These are phyloP conservation scores for Tetramorium parvispinum DNA, from an alignment of 1,140 invertebrate species.

Conservation along the genomic window DNA sequence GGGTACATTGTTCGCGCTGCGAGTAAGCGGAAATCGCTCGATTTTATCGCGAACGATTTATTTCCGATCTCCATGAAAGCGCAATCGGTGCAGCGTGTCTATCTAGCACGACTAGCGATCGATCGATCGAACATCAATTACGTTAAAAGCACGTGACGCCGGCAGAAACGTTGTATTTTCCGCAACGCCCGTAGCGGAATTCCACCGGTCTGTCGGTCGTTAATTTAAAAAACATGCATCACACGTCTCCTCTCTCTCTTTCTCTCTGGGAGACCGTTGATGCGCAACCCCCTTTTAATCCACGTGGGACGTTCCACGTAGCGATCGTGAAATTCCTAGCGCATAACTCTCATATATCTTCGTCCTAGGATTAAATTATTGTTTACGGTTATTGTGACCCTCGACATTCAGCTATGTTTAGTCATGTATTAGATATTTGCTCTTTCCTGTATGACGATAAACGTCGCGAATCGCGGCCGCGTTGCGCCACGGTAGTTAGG, in stretches of 20 bases:
- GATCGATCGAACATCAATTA: slow-evolving; percentile 52
- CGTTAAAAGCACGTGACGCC: slow-evolving; percentile 25
- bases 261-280: background rate
- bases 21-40: slow-evolving; percentile 3
- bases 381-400: background rate
- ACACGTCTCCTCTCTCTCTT: background rate
- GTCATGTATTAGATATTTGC: background rate
- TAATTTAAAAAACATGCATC: slow-evolving; percentile 50
- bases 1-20: background rate
- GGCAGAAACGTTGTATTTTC: slow-evolving; percentile 45
- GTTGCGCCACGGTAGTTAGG: slow-evolving; percentile 5
- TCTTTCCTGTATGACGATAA: background rate
- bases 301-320: background rate
- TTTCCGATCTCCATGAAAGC: slow-evolving; percentile 42
- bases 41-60: slow-evolving; percentile 51
- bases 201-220: slow-evolving; percentile 23
- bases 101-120: slow-evolving; percentile 20
- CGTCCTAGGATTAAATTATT: background rate
- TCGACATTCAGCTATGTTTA: background rate
- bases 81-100: slow-evolving; percentile 9
- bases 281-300: background rate
- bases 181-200: slow-evolving; percentile 28
- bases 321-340: background rate
- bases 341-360: background rate
- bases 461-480: background rate